Evolutionary conservation across 2,113 vertebrate genomes (phyloP), one percentile per base, ranked within the genome.

Genomic region (Tenebrosternarchus preto): DNA sequence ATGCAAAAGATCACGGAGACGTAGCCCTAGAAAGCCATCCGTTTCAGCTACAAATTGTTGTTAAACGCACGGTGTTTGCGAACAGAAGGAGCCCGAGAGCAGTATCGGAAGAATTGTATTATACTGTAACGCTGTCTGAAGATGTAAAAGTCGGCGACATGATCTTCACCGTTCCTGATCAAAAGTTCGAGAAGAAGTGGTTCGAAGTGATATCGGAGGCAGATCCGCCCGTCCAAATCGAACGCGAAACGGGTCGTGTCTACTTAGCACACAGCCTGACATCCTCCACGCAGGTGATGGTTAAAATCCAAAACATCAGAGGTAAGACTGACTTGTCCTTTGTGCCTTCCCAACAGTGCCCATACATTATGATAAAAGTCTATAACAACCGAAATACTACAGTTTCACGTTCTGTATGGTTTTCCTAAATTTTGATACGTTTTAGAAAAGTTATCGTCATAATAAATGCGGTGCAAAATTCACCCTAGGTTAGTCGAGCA

Each of bases 81-180:
- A 77, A 84, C 80, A 33, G 82, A 11, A 83, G 91, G 71, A 85
- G 73, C 70, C 78, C 87, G n/a, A 88, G 93, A 46, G 87, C 87
- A 0, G 86, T 90, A 25, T 76, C 87, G 17, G 87, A 90, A 43
- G 91, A 93, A 56, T 76, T 87, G 25, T 85, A 78, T 67, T 93
- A 94, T 89, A 92, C 90, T 0, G 93, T 95, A n/a, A 88, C 87
- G 1, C 90, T 95, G 5, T 88, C 94, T 1, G 89, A 86, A 22
- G 90, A 92, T 39, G 89, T 87, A 5, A 75, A 88, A 19, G 87
- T 91, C 55, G 95, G 95, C 0, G 94, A 95, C 76, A 83, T 93
- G 76, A 89, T 96, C 19, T 96, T 95, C 90, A 95, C 93, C 12
- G 89, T 96, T 8, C 95, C 94, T 25, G 93, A 92, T 71, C 88